Conservation (phyloP, 30 jellyfish, hydroid and myxozoan species). For the Turritopsis rubra region DNA sequence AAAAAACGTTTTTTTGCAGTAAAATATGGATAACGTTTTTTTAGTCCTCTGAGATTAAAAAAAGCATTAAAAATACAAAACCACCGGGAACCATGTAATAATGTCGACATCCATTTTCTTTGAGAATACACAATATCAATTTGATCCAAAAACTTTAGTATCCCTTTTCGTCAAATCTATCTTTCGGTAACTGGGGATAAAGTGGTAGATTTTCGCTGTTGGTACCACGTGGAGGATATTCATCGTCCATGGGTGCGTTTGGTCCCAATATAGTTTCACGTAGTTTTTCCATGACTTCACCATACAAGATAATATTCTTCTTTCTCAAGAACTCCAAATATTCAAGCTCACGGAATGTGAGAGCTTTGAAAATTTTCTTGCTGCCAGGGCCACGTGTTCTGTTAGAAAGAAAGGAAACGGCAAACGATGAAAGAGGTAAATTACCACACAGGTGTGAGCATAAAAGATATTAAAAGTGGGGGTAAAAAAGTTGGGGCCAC, state of each 20-base stretch:
- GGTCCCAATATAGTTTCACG: too few relatives aligned
- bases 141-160: background rate
- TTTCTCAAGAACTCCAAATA: background rate
- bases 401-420: background rate
- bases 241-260: too few relatives aligned
- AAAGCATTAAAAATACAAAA: background rate
- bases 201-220: too few relatives aligned
- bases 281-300: background rate
- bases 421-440: background rate
- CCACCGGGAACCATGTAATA: background rate
- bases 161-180: slow-evolving; percentile 21
- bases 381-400: background rate
- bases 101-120: background rate
- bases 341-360: background rate
- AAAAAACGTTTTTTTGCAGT: background rate
- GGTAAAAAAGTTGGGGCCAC: background rate
- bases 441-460: too few relatives aligned
- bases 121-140: background rate
- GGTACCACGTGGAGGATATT: too few relatives aligned
- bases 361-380: too few relatives aligned
- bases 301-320: background rate
- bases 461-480: too few relatives aligned
- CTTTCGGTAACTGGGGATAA: too few relatives aligned
- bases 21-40: background rate
- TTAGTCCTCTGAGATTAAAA: background rate